These are phyloP conservation scores for Scaptomyza reducta DNA, from an alignment of 2,888 invertebrate species.

Conservation along the genomic window DNA sequence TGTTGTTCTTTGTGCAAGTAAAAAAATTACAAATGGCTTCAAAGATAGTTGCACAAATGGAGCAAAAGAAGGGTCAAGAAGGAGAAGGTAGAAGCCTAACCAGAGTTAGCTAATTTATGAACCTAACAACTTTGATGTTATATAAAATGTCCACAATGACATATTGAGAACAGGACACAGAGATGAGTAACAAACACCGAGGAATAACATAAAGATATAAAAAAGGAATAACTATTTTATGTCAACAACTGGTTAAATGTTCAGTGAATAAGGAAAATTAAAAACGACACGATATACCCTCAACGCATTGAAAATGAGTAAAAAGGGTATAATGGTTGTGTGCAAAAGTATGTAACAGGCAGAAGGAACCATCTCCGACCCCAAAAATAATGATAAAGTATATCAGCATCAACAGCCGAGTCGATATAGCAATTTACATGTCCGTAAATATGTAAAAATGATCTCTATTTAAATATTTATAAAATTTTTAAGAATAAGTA, in stretches of 20 bases:
- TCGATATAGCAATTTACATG: no score
- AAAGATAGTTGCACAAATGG: conserved; percentile 30
- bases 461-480: neutral
- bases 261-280: neutral
- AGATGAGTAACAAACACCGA: neutral
- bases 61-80: conserved; percentile 4
- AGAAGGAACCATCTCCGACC: no score
- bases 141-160: conserved; percentile 73
- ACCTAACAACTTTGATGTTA: conserved; percentile 66
- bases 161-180: conserved; percentile 37
- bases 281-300: no score
- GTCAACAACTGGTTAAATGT: neutral
- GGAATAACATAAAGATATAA: neutral
- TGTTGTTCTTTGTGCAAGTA: conserved; percentile 45
- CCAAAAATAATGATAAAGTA: no score
- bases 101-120: conserved; percentile 65
- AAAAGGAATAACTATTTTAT: neutral
- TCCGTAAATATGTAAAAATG: no score
- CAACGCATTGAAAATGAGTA: no score
- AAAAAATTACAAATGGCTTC: conserved; percentile 73
- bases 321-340: no score
- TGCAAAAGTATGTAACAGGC: no score
- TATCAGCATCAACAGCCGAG: no score
- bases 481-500: neutral
- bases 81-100: conserved; percentile 4